phyloP scores from a whole-genome alignment of 2,797 vertebrate genomes.

The Allobates femoralis region DNA sequence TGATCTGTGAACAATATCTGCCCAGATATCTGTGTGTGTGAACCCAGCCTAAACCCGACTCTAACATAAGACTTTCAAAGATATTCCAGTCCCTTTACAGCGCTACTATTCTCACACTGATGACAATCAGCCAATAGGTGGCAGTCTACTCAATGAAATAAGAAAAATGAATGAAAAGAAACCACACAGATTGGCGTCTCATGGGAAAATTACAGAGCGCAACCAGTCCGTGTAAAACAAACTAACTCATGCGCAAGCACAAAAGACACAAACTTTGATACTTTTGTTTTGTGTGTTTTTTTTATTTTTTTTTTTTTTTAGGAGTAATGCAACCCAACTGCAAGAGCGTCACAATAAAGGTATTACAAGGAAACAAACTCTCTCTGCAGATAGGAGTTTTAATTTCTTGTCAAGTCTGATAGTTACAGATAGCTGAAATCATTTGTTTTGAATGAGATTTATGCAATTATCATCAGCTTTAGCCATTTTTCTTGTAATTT shows the following conservation, averaged over 20 bases:
- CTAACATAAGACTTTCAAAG: not conserved
- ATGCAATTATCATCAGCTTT: not conserved
- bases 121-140: slow-evolving; percentile 73
- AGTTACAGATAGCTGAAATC: not conserved
- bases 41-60: too few species aligned
- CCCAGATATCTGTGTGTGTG: too few species aligned
- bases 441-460: not conserved
- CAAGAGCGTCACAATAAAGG: not conserved
- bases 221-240: not conserved
- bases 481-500: not conserved
- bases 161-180: not conserved
- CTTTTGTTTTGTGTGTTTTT: too few species aligned
- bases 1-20: too few species aligned
- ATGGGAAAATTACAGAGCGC: too few species aligned
- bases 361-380: not conserved
- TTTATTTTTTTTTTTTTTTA: not conserved
- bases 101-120: not conserved
- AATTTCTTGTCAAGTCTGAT: not conserved
- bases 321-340: not conserved
- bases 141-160: slow-evolving; percentile 71
- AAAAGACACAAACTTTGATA: not conserved
- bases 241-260: not conserved
- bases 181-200: not conserved
- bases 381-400: not conserved
- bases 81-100: not conserved